Conservation (phyloP, 2,888 invertebrate species). For the Himalopsyche anomala region DNA sequence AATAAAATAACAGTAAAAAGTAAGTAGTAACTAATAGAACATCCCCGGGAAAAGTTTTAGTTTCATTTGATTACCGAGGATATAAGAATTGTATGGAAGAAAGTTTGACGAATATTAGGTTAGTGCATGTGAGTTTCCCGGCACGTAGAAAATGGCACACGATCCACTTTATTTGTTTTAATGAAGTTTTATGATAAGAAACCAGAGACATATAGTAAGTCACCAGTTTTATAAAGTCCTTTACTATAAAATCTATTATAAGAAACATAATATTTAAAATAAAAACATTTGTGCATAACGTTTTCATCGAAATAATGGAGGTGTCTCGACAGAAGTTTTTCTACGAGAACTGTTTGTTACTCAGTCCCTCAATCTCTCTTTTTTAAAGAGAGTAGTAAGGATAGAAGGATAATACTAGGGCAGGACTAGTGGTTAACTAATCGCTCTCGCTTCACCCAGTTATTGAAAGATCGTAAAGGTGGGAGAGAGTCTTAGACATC, state of each 20-base stretch:
- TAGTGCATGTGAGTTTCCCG: constrained; percentile 5
- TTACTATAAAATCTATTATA: background rate
- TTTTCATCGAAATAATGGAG: no score
- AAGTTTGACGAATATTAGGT: background rate
- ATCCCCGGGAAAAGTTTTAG: background rate
- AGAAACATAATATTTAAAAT: background rate
- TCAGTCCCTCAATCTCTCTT: no score
- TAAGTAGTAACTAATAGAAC: background rate
- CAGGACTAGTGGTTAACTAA: no score
- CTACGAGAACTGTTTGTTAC: no score
- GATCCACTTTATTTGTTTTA: background rate
- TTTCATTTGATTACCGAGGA: constrained; percentile 9
- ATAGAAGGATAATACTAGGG: no score
- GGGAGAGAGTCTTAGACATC: no score
- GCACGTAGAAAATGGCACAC: background rate
- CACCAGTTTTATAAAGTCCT: no score
- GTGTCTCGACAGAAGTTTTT: no score
- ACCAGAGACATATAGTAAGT: background rate
- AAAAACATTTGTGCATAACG: background rate
- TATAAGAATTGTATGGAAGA: background rate
- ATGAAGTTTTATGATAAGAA: background rate
- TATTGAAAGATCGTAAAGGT: no score
- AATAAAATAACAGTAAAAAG: no score
- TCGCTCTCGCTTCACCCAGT: no score
- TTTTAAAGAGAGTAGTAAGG: no score